Percentiles rank a stretch among this genome's conserved stretches.
Conservation (phyloP, 2,888 invertebrate genomes). For the Aphidoletes aphidimyza region DNA sequence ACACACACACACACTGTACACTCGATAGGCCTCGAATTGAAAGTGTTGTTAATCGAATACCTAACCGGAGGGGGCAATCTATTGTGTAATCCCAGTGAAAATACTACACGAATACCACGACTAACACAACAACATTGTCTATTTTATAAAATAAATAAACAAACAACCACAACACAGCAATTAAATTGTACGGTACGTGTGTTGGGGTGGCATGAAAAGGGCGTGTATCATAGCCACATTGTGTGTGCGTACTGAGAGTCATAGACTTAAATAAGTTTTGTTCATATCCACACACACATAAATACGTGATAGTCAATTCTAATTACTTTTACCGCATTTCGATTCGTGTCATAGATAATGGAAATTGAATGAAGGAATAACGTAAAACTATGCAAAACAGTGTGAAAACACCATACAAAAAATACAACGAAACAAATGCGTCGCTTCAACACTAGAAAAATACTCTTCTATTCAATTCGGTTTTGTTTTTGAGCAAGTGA, state of each 20-base stretch:
- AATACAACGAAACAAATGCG: too few relatives aligned
- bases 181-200: not conserved
- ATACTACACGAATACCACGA: not conserved
- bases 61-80: conserved; percentile 13
- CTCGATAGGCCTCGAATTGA: conserved; percentile 13
- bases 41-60: conserved; percentile 26
- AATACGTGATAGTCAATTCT: not conserved
- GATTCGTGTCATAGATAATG: conserved; percentile 50
- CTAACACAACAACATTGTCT: conserved; percentile 11
- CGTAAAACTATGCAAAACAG: too few relatives aligned
- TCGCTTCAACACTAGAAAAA: not conserved
- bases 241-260: too few relatives aligned
- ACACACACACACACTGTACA: too few relatives aligned
- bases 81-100: conserved; percentile 4
- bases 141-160: conserved; percentile 41
- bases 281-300: not conserved
- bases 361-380: too few relatives aligned
- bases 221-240: too few relatives aligned
- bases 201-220: not conserved
- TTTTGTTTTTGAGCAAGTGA: not conserved
- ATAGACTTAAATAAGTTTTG: too few relatives aligned
- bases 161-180: conserved; percentile 12
- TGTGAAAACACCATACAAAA: not conserved
- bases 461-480: not conserved
- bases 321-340: conserved; percentile 54